Base-by-base conservation (phyloP, 2,113 vertebrate species). In the Paracanthobrama guichenoti region DNA sequence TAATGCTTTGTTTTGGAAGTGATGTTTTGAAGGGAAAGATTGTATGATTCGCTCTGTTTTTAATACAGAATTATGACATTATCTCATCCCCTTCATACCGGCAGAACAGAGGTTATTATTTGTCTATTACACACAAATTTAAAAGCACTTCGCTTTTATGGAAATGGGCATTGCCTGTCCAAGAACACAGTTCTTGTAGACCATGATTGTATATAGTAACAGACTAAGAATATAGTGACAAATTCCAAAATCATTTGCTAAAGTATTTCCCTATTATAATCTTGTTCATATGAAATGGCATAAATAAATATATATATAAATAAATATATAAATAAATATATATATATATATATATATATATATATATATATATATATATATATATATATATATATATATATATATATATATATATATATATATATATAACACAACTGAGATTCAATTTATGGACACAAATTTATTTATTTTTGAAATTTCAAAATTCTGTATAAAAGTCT, bases 391-490 rank as follows among this genome's bases (percentile, higher is more conserved):
- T 39, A 39, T 39, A 39, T 39, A 39, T 39, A 39, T 66, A 82
- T 67, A 83, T 87, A 85, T 79, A 87, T 84, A 55, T 71, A 84
- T 79, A 78, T 64, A 81, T 42, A 84, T 87, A 88, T 80, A 87
- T 86, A 88, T 64, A 81, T 87, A 88, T 83, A 86, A n/a, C n/a
- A n/a, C 84, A 89, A 91, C 85, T 89, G 66, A 92, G 88, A 93
- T 92, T 90, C 64, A 91, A 88, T 91, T 92, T 91, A 92, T 92
- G 92, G 91, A 93, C 93, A 93, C 89, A 87, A 91, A 92, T 93
- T 92, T 94, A 94, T 95, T 95, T 95, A 95, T 95, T 95, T 95
- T 94, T 88, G 94, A 90, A 93, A 94, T 93, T 93, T 92, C 91
- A 89, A 93, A 94, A 94, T 91, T 94, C 91, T 94, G 90, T 94